phyloP scores from a whole-genome alignment of 2,888 invertebrate genomes.

The Platycnemis pennipes region DNA sequence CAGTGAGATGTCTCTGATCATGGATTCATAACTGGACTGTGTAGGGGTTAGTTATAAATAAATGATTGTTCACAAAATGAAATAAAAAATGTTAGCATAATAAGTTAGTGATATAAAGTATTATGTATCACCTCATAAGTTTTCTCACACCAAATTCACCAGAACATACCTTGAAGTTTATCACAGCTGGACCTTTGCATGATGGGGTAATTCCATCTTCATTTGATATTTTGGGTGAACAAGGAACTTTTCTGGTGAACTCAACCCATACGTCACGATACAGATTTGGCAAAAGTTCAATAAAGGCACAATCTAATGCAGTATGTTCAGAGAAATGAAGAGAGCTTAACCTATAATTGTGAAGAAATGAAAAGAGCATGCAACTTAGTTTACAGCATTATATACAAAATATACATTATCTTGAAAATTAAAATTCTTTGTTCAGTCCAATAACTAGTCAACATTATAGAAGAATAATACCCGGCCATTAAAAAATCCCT shows the following conservation, averaged over 20 bases:
- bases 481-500: too few species aligned
- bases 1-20: too few species aligned
- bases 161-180: constrained; percentile 80
- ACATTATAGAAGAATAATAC: too few species aligned
- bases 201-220: constrained; percentile 79
- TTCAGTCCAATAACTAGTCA: too few species aligned
- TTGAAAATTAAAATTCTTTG: too few species aligned
- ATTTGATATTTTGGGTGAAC: constrained; percentile 76
- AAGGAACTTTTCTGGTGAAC: constrained; percentile 81
- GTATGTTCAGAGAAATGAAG: constrained; percentile 84
- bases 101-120: too few species aligned
- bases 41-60: too few species aligned
- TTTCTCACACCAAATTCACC: too few species aligned
- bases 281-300: constrained; percentile 83
- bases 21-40: too few species aligned
- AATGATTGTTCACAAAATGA: too few species aligned
- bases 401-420: neutral
- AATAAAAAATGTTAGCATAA: too few species aligned
- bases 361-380: neutral
- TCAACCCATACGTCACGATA: constrained; percentile 81
- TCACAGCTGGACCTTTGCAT: constrained; percentile 84
- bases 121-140: too few species aligned
- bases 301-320: constrained; percentile 84
- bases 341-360: constrained; percentile 82
- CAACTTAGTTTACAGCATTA: constrained; percentile 75